phyloP scores from a whole-genome alignment of 2,888 invertebrate genomes.

The Brenthis daphne region DNA sequence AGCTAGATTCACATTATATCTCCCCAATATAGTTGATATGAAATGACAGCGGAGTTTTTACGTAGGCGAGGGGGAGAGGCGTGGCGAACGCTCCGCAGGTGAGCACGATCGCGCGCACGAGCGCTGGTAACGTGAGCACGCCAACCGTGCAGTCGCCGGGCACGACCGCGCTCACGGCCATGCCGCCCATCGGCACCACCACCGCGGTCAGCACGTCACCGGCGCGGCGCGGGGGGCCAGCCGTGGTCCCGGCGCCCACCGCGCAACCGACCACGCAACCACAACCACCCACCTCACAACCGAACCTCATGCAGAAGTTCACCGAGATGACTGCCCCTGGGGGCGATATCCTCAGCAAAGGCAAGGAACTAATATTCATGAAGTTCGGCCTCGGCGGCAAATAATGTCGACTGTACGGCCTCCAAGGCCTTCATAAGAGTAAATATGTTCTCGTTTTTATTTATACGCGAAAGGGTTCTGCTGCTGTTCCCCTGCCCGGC shows the following conservation, averaged over 20 bases:
- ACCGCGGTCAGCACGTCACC: constrained; percentile 57
- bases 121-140: constrained; percentile 81
- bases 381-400: constrained; percentile 93
- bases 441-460: constrained; percentile 35
- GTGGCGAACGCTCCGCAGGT: constrained; percentile 69
- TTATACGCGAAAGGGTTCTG: constrained; percentile 42
- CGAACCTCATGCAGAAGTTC: constrained; percentile 94
- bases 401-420: constrained; percentile 78
- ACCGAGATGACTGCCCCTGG: constrained; percentile 94
- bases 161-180: constrained; percentile 43
- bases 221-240: constrained; percentile 74
- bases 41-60: constrained; percentile 15
- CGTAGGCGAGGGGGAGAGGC: constrained; percentile 80
- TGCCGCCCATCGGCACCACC: constrained; percentile 48
- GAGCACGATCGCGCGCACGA: constrained; percentile 84
- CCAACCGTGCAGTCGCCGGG: constrained; percentile 64
- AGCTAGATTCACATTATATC: constrained; percentile 30
- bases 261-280: constrained; percentile 57
- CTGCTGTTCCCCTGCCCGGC: constrained; percentile 43
- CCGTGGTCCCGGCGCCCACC: constrained; percentile 75
- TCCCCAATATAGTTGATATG: neutral
- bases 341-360: constrained; percentile 94
- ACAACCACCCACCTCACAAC: constrained; percentile 75
- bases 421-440: constrained; percentile 48
- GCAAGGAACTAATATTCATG: constrained; percentile 96